Conservation (phyloP, 1,140 invertebrate species). For the Temnothorax nylanderi region DNA sequence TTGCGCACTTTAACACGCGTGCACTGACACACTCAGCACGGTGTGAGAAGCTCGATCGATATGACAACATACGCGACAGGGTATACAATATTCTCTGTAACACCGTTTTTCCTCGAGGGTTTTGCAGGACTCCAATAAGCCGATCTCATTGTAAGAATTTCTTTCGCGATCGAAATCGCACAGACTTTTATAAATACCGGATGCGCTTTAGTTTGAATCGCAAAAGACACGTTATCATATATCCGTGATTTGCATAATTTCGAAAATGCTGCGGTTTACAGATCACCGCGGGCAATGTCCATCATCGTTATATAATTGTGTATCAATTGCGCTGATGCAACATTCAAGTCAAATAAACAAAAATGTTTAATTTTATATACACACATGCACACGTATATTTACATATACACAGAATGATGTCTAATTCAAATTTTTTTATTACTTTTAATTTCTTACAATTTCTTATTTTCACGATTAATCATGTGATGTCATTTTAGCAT, state of each 20-base stretch:
- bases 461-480: not conserved
- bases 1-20: conserved; percentile 14
- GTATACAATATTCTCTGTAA: not conserved
- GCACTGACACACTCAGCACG: conserved; percentile 22
- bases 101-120: conserved; percentile 8
- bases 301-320: conserved; percentile 33
- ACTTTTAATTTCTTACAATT: conserved; percentile 9
- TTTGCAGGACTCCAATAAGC: not conserved
- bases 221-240: not conserved
- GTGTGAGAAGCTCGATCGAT: conserved; percentile 45
- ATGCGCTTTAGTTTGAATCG: not conserved
- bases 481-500: conserved; percentile 10
- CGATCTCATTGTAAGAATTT: not conserved
- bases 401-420: not conserved
- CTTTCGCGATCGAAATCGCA: not conserved
- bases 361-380: not conserved
- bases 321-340: conserved; percentile 20
- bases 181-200: not conserved
- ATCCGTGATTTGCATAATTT: conserved; percentile 9
- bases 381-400: not conserved
- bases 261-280: conserved; percentile 10
- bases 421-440: not conserved
- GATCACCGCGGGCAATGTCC: conserved; percentile 19
- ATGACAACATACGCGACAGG: not conserved
- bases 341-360: not conserved